Base-by-base conservation (phyloP, 1,140 invertebrate species). In the Drosophila prosaltans region DNA sequence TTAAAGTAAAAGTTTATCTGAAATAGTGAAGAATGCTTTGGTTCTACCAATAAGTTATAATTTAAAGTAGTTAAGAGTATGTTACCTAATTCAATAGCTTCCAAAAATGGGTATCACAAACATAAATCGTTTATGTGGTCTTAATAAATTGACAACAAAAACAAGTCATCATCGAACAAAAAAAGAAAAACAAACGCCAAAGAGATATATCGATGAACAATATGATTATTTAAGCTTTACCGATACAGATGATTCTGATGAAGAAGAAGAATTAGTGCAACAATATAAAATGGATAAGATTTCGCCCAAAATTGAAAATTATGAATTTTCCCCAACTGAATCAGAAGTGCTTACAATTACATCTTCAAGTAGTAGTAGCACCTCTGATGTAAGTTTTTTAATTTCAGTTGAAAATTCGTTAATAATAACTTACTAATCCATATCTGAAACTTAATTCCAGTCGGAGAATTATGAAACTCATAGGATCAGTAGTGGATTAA, bases 91-190 rank as follows among this genome's bases (percentile, higher is more conserved):
- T 55, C 24, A 10, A 6, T 61, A 78, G 76, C 28, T 36, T 30
- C 28, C 28, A 30, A 30, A 30, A 30, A 30, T 30, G 28, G 28
- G 16, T 55, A 40, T 59, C 26, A 78, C 61, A 68, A 69, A 78
- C 36, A 51, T 78, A 30, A 24, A 77, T 21, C 41, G 28, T 10
- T 9, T 21, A 39, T 78, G 76, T 28, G 74, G 36, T 8, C 8
- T 43, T 0, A 36, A 28, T 2, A 43, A 16, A 36, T 7, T 10
- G 7, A 0, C 16, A 0, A 0, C 11, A 26, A 0, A 10, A 9
- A 1, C 41, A 0, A 9, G 21, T 39, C n/a, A 1, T 6, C 0
- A 3, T 28, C 21, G 8, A 21, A 11, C 11, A 41, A 0, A 39
- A 66, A 39, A 28, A 11, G 3, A 24, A 24, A 1, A 24, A 0